Conservation (phyloP, 2,888 invertebrate species). For the Noctuana brunneofusca region DNA sequence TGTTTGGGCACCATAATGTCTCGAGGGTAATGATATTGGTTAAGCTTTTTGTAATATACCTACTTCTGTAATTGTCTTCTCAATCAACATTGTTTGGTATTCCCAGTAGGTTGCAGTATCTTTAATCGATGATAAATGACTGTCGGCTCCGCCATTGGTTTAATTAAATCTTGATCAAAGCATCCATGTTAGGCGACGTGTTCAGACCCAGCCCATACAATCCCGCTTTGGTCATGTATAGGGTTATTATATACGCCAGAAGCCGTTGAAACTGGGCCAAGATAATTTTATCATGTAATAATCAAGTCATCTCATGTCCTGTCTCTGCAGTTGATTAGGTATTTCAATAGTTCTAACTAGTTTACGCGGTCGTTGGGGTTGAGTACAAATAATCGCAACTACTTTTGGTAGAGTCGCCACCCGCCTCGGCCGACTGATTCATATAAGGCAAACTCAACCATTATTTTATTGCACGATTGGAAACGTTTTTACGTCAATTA, state of each 20-base stretch:
- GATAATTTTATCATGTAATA: conserved; percentile 53
- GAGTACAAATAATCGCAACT: conserved; percentile 9
- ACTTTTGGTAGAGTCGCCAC: conserved; percentile 14
- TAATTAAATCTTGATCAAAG: conserved; percentile 55
- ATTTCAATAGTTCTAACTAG: conserved; percentile 24
- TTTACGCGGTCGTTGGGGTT: conserved; percentile 16
- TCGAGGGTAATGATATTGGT: conserved; percentile 23
- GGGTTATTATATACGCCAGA: conserved; percentile 62
- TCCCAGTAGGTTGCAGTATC: conserved; percentile 23
- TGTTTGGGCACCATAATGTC: conserved; percentile 22
- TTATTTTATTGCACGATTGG: conserved; percentile 63
- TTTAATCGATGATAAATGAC: conserved; percentile 33
- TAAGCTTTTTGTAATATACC: conserved; percentile 10
- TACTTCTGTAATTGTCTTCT: conserved; percentile 28
- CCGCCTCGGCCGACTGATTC: conserved; percentile 36
- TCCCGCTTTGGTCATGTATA: conserved; percentile 62
- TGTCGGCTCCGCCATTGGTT: conserved; percentile 30
- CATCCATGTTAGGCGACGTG: conserved; percentile 58
- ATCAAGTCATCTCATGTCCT: conserved; percentile 38
- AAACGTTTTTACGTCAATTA: conserved; percentile 71
- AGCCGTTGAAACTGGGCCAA: conserved; percentile 58
- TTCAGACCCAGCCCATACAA: conserved; percentile 56
- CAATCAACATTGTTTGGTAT: conserved; percentile 23
- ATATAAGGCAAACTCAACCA: conserved; percentile 58
- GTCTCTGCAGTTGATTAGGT: conserved; percentile 31